A percentile compares a stretch with the other conserved stretches of the same genome.
phyloP scores from a whole-genome alignment of 1,140 invertebrate genomes.

The Mylabris phalerata region DNA sequence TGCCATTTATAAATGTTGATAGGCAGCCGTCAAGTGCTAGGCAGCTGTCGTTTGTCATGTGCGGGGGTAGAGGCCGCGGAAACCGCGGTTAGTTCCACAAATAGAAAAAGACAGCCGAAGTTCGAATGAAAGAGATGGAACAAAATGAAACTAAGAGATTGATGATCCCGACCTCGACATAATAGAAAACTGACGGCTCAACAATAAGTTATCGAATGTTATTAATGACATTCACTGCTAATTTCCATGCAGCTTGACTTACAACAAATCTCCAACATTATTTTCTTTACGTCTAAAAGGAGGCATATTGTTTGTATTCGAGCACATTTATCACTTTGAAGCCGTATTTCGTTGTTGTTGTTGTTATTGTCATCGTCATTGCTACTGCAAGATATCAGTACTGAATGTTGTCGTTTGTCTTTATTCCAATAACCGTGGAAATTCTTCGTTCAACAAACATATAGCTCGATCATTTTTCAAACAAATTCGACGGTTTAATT shows the following conservation, averaged over 20 bases:
- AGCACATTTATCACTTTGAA: slow-evolving; percentile 15
- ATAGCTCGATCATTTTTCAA: no score
- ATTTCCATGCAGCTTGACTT: slow-evolving; percentile 26
- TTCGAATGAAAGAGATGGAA: no score
- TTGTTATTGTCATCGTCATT: slow-evolving; percentile 5
- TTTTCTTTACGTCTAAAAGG: slow-evolving; percentile 17
- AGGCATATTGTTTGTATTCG: slow-evolving; percentile 20
- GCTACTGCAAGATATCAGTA: no score
- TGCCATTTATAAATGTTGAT: slow-evolving; percentile 31
- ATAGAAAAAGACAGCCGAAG: no score
- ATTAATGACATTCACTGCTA: slow-evolving; percentile 27
- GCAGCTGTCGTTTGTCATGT: slow-evolving; percentile 34
- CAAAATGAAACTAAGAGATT: slow-evolving; percentile 15
- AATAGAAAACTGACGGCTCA: slow-evolving; percentile 29
- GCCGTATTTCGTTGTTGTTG: slow-evolving; percentile 3
- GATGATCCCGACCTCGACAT: slow-evolving; percentile 22
- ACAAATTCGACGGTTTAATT: no score
- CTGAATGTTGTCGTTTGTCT: no score
- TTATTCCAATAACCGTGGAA: no score
- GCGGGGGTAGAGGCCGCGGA: slow-evolving; percentile 27
- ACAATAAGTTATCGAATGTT: slow-evolving; percentile 33
- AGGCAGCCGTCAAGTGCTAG: slow-evolving; percentile 29
- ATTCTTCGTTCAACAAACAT: no score
- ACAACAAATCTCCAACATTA: slow-evolving; percentile 23
- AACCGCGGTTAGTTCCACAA: slow-evolving; percentile 15